A percentile compares a stretch with the other conserved stretches of the same genome.
phyloP scores from a whole-genome alignment of 2,797 vertebrate genomes.

The Silurus aristotelis region DNA sequence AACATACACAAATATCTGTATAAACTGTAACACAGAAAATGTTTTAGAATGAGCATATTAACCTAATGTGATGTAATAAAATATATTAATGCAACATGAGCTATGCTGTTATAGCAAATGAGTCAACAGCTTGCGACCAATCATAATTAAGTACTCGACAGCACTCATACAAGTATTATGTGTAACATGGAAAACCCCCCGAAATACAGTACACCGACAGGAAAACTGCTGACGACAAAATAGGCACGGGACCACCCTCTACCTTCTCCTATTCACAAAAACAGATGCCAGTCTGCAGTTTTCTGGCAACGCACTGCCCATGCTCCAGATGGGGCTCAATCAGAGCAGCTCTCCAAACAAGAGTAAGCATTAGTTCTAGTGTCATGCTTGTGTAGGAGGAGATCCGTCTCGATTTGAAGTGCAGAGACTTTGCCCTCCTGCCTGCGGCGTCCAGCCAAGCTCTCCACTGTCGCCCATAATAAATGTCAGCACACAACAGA shows the following conservation, averaged over 20 bases:
- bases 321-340: slow-evolving; percentile 46
- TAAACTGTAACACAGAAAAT: background rate
- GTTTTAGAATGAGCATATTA: background rate
- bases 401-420: slow-evolving; percentile 52
- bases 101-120: too few relatives aligned
- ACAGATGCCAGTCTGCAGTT: slow-evolving; percentile 36
- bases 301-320: slow-evolving; percentile 38
- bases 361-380: slow-evolving; percentile 50
- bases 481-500: slow-evolving; percentile 72
- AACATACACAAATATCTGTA: background rate
- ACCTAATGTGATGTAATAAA: background rate
- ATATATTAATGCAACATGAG: background rate
- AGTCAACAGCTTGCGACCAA: background rate
- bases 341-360: slow-evolving; percentile 49
- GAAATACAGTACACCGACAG: background rate
- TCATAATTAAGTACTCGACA: background rate
- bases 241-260: background rate
- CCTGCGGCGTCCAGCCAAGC: slow-evolving; percentile 63
- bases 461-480: slow-evolving; percentile 60
- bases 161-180: background rate
- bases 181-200: too few relatives aligned
- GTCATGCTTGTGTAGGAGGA: slow-evolving; percentile 41
- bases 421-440: slow-evolving; percentile 47
- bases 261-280: slow-evolving; percentile 15
- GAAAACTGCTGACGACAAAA: slow-evolving; percentile 29